A percentile compares a stretch with the other conserved stretches of the same genome.
These are phyloP conservation scores for Trypoxylus dichotomus DNA, from an alignment of 1,140 invertebrate species.

Conservation along the genomic window DNA sequence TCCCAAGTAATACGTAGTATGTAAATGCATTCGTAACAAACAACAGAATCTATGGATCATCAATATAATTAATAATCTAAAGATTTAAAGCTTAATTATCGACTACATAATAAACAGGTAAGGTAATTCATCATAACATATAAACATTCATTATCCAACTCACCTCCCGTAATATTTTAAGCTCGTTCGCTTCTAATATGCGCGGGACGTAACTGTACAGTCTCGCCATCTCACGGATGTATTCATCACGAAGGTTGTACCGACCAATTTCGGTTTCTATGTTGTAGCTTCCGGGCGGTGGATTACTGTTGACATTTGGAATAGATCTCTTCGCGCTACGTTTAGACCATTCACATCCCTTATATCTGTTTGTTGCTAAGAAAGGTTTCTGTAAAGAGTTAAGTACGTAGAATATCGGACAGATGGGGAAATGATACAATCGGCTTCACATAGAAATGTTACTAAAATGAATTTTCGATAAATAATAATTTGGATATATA, in stretches of 20 bases:
- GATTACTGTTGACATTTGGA: not conserved
- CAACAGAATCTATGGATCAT: too few species aligned
- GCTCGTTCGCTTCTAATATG: conserved; percentile 6
- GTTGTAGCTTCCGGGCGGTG: conserved; percentile 19
- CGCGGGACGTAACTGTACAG: conserved; percentile 27
- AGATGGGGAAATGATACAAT: not conserved
- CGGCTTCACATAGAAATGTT: not conserved
- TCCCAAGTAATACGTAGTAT: too few species aligned
- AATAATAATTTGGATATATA: too few species aligned
- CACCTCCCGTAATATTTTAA: conserved; percentile 7
- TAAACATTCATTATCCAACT: not conserved
- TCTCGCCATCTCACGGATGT: conserved; percentile 29
- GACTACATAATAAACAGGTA: too few species aligned
- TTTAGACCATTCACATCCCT: conserved; percentile 31
- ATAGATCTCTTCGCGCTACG: not conserved
- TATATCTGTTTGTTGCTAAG: conserved; percentile 14
- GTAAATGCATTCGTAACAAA: too few species aligned
- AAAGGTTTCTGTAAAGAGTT: not conserved
- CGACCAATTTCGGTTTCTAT: conserved; percentile 15
- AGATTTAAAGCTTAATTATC: too few species aligned
- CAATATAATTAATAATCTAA: too few species aligned
- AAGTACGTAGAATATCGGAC: not conserved
- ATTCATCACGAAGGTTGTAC: conserved; percentile 13
- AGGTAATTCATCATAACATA: too few species aligned
- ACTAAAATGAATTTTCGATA: not conserved